Conservation (phyloP, 1,140 invertebrate species). For the Tribolium madens region DNA sequence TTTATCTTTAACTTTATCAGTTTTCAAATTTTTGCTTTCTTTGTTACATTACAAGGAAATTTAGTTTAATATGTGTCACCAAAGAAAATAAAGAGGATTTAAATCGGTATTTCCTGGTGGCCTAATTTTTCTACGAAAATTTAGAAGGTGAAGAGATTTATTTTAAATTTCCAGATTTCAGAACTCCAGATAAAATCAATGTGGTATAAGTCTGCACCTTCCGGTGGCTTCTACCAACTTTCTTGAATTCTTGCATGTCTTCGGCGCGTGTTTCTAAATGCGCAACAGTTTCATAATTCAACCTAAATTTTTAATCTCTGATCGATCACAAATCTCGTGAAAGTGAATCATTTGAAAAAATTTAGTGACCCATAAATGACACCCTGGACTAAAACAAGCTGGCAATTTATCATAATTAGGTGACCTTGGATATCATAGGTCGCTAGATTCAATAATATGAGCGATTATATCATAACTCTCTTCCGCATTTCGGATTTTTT, state of each 20-base stretch:
- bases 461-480: conserved; percentile 20
- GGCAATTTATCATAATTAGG: conserved; percentile 26
- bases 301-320: neutral
- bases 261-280: neutral
- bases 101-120: too few species aligned
- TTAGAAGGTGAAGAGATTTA: too few species aligned
- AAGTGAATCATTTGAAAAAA: neutral
- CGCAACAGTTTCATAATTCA: neutral
- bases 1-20: too few species aligned
- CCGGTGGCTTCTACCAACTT: neutral
- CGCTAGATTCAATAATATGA: conserved; percentile 13
- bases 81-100: too few species aligned
- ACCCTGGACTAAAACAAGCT: conserved; percentile 3
- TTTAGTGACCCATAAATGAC: conserved; percentile 23
- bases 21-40: too few species aligned
- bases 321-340: neutral
- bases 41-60: too few species aligned
- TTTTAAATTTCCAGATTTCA: too few species aligned
- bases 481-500: neutral
- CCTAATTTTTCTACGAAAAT: too few species aligned
- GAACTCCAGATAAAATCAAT: too few species aligned
- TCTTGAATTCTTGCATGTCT: neutral
- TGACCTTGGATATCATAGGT: conserved; percentile 30
- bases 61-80: too few species aligned
- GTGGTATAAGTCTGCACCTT: too few species aligned